Conservation (phyloP, 2,888 invertebrate genomes). For the Gerris lacustris region DNA sequence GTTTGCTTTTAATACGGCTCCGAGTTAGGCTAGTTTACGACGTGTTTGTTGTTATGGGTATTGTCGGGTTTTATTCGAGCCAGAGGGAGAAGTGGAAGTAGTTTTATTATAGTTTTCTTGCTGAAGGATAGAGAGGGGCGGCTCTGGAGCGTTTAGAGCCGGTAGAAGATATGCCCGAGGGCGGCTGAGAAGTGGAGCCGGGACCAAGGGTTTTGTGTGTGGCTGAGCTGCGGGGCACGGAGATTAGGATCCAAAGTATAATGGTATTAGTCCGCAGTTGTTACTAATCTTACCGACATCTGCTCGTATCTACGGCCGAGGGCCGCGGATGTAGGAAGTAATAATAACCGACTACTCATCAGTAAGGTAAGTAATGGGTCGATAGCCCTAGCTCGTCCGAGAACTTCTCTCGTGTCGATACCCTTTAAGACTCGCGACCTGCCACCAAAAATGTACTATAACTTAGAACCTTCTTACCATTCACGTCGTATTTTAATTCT, state of each 20-base stretch:
- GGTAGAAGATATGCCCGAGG: no score
- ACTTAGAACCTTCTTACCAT: background rate
- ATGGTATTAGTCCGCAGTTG: background rate
- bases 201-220: background rate
- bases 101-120: no score
- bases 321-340: constrained; percentile 2
- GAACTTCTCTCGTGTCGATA: constrained; percentile 2
- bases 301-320: background rate
- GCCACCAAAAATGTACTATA: background rate
- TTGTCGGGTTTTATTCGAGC: no score
- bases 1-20: no score
- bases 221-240: background rate
- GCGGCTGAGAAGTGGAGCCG: background rate
- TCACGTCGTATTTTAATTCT: no score
- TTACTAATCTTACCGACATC: constrained; percentile 2
- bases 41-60: no score
- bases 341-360: constrained; percentile 1
- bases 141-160: no score
- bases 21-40: no score
- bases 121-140: no score
- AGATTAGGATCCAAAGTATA: constrained; percentile 1
- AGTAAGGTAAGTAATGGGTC: constrained; percentile 3
- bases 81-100: no score
- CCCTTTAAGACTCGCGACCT: background rate
- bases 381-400: background rate